A percentile compares a stretch with the other conserved stretches of the same genome.
phyloP scores from a whole-genome alignment of 2,888 invertebrate species.

The Apamea monoglypha region DNA sequence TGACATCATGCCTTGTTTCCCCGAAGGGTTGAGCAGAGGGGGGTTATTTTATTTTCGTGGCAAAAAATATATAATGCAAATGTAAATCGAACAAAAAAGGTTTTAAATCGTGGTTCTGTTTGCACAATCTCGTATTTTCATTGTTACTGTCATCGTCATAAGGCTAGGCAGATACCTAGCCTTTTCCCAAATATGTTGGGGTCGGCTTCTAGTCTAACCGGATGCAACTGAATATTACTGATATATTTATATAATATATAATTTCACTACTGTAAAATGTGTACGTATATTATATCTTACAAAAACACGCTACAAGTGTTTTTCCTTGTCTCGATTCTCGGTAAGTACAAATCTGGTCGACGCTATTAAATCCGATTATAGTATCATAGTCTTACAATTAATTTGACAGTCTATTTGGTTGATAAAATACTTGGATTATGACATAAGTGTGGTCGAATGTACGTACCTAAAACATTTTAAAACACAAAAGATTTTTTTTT shows the following conservation, averaged over 20 bases:
- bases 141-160: no score
- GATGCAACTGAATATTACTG: no score
- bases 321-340: neutral
- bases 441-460: no score
- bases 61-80: neutral
- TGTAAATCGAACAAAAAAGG: neutral
- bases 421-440: neutral
- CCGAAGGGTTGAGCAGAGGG: neutral
- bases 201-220: no score
- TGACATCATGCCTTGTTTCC: neutral
- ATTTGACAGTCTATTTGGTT: neutral
- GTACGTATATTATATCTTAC: neutral
- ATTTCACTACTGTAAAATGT: no score
- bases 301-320: neutral
- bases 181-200: no score
- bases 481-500: no score
- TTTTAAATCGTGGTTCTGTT: neutral
- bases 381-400: slow-evolving; percentile 9
- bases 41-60: neutral
- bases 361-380: slow-evolving; percentile 4
- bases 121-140: neutral
- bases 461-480: no score
- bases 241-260: no score
- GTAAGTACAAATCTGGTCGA: slow-evolving; percentile 1
- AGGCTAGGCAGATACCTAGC: no score